These are phyloP conservation scores for Micronycteris hirsuta DNA, from an alignment of 2,113 vertebrate genomes.

Conservation along the genomic window DNA sequence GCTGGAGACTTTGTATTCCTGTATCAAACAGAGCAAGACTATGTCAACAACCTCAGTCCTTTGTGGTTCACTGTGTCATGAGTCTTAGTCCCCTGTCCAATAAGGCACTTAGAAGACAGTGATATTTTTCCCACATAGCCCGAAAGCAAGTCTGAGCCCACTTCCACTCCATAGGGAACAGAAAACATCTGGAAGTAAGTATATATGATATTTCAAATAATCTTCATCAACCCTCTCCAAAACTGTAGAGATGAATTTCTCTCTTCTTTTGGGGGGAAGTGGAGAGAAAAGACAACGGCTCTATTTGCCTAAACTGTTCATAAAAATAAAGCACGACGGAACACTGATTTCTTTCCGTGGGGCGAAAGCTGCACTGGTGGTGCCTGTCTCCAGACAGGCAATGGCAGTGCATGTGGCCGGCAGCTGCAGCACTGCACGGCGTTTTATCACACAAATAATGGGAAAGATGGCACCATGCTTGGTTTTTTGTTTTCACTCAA, in stretches of 20 bases:
- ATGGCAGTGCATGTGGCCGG: slow-evolving; percentile 25
- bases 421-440: slow-evolving; percentile 37
- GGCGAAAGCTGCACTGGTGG: slow-evolving; percentile 21
- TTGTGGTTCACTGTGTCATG: rapidly evolving
- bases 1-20: slow-evolving; percentile 99
- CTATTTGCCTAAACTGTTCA: slow-evolving; percentile 53
- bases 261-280: neutral
- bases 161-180: slow-evolving; percentile 45
- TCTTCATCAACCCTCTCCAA: slow-evolving; percentile 35
- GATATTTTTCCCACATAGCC: slow-evolving; percentile 12
- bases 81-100: neutral
- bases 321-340: slow-evolving; percentile 48
- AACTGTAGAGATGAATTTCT: slow-evolving; percentile 46
- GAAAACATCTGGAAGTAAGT: slow-evolving; percentile 63
- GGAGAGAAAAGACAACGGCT: neutral
- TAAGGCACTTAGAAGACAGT: neutral
- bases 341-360: slow-evolving; percentile 40
- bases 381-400: slow-evolving; percentile 41
- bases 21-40: neutral
- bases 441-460: neutral
- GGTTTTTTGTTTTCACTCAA: neutral
- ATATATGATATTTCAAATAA: slow-evolving; percentile 66
- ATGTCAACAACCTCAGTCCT: neutral
- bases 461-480: slow-evolving; percentile 7
- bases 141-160: slow-evolving; percentile 48